Percentiles rank a stretch among this genome's conserved stretches.
phyloP scores from a whole-genome alignment of 2,113 vertebrate genomes.

The Diphyllodes magnificus region DNA sequence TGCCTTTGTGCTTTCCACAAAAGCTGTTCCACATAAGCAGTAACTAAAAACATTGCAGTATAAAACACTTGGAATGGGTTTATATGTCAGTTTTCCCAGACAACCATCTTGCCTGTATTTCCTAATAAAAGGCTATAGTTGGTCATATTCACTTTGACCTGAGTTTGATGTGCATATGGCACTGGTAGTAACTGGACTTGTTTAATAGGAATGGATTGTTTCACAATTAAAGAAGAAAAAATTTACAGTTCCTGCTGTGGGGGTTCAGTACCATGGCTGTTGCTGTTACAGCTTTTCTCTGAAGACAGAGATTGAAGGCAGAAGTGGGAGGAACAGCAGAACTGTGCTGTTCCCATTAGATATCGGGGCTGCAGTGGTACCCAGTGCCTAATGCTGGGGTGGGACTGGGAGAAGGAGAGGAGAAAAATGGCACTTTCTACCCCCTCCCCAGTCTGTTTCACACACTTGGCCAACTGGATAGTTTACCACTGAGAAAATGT shows the following conservation, averaged over 20 bases:
- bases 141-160: neutral
- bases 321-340: neutral
- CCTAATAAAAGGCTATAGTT: constrained; percentile 17
- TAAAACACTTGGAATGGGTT: constrained; percentile 38
- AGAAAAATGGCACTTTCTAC: neutral
- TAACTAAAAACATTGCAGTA: constrained; percentile 13
- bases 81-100: constrained; percentile 39
- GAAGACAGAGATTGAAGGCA: neutral
- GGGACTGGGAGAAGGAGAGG: neutral
- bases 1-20: neutral
- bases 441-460: neutral
- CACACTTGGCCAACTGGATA: neutral
- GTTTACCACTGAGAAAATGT: neutral
- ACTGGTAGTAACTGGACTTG: neutral
- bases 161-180: constrained; percentile 41
- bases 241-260: neutral
- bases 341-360: neutral
- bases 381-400: neutral
- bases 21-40: constrained; percentile 19
- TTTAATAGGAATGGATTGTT: constrained; percentile 41
- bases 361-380: neutral
- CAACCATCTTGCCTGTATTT: neutral
- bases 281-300: neutral
- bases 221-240: constrained; percentile 3
- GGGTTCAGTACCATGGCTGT: neutral